Conservation (phyloP, 2,113 vertebrate genomes). For the Illadopsis cleaveri region DNA sequence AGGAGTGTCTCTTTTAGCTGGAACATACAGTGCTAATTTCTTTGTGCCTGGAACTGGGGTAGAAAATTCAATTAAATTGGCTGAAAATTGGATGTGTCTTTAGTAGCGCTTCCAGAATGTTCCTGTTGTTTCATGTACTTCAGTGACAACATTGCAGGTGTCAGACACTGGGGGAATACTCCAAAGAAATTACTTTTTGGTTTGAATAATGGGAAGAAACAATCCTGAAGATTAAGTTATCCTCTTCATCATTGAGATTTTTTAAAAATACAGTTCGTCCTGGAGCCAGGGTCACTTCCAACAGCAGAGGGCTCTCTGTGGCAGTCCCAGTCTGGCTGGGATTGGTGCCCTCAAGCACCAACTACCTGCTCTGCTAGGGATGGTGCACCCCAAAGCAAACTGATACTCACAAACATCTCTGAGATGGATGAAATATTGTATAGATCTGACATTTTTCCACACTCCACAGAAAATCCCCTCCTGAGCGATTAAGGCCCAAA, state of each 20-base stretch:
- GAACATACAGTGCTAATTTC: conserved; percentile 44
- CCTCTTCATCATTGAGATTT: background rate
- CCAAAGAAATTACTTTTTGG: background rate
- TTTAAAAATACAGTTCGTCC: background rate
- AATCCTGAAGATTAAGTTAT: background rate
- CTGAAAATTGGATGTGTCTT: conserved; percentile 22
- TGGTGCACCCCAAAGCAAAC: background rate
- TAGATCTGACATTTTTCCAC: background rate
- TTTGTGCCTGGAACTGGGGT: background rate
- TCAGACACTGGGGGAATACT: background rate
- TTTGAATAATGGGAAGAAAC: background rate
- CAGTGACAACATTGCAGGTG: background rate
- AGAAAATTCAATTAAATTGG: conserved; percentile 46
- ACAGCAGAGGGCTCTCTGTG: background rate
- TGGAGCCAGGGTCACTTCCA: background rate
- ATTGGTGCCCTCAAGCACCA: background rate
- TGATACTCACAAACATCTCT: background rate
- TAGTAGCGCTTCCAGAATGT: background rate
- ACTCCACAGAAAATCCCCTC: background rate
- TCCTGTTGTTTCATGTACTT: background rate
- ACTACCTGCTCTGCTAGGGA: background rate
- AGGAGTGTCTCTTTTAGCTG: background rate
- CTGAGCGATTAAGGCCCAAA: background rate
- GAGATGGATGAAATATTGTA: background rate
- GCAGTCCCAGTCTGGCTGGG: background rate